Evolutionary conservation across 2,888 invertebrate species (phyloP).

Genomic region (Drosophila paramelanica): DNA sequence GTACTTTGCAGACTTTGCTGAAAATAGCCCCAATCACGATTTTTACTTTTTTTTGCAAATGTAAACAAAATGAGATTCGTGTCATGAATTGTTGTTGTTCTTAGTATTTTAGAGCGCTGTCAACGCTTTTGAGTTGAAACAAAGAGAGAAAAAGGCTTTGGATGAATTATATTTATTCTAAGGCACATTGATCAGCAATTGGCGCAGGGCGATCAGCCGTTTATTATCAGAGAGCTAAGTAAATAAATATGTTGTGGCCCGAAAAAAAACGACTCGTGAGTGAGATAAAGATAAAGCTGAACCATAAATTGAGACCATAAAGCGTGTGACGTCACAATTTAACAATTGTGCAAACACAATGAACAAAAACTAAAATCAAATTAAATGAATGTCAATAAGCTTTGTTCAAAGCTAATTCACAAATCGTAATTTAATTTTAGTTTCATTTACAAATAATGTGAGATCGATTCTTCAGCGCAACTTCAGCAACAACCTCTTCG

Average conservation of each 20-base stretch:
- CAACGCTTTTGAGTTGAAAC: no score
- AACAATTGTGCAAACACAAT: no score
- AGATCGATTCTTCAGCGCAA: no score
- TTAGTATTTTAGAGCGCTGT: background rate
- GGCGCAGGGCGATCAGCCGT: background rate
- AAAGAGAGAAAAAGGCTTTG: background rate
- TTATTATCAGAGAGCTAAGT: background rate
- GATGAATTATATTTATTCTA: background rate
- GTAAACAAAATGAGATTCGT: slow-evolving; percentile 4
- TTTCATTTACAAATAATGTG: no score
- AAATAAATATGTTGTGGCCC: background rate
- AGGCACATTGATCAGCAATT: background rate
- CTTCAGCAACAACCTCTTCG: background rate
- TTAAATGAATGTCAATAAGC: no score
- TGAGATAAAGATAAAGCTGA: background rate
- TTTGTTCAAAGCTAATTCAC: no score
- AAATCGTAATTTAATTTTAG: no score
- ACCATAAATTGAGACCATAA: no score
- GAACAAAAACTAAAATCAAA: no score
- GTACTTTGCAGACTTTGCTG: slow-evolving; percentile 7
- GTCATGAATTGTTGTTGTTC: background rate
- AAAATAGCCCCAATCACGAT: slow-evolving; percentile 4
- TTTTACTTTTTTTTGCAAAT: slow-evolving; percentile 4
- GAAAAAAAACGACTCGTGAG: background rate
- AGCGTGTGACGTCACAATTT: no score